Percentiles rank a stretch among this genome's conserved stretches.
These are phyloP conservation scores for Hydrocynus forskahlii DNA, from an alignment of 2,797 vertebrate species.

Conservation along the genomic window DNA sequence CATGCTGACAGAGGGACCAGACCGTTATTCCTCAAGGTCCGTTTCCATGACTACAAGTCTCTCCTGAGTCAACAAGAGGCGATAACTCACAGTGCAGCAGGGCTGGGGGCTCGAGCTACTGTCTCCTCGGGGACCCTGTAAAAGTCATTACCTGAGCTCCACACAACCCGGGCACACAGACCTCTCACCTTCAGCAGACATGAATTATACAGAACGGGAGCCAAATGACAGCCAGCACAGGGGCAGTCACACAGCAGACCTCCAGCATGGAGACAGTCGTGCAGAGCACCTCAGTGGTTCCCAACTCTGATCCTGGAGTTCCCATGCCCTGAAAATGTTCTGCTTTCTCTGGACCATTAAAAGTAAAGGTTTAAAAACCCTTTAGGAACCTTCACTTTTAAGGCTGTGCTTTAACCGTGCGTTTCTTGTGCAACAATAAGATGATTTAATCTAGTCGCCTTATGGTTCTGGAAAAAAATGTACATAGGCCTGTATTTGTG, in stretches of 20 bases:
- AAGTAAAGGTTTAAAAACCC: neutral
- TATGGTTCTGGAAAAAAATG: neutral
- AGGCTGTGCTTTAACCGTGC: neutral
- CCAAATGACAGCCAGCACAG: neutral
- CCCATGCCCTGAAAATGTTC: neutral
- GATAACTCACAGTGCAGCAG: constrained; percentile 39
- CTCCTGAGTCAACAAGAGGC: constrained; percentile 65
- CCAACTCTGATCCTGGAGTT: neutral
- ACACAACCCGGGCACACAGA: neutral
- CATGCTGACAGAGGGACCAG: neutral
- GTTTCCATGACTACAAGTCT: constrained; percentile 71
- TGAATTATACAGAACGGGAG: constrained; percentile 32
- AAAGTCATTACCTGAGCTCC: constrained; percentile 53
- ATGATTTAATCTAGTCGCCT: neutral
- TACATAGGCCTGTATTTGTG: neutral
- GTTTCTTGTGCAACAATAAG: neutral
- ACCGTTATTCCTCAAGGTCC: constrained; percentile 53
- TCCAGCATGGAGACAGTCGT: neutral
- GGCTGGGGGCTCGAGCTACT: constrained; percentile 5
- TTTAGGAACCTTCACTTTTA: neutral
- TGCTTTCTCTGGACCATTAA: neutral
- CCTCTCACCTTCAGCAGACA: constrained; percentile 29
- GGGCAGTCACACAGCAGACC: constrained; percentile 6
- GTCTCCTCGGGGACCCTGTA: constrained; percentile 42
- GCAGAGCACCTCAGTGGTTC: neutral